A percentile compares a stretch with the other conserved stretches of the same genome.
Evolutionary conservation across 2,888 invertebrate species (phyloP).

Genomic region (Eretmocerus hayati): DNA sequence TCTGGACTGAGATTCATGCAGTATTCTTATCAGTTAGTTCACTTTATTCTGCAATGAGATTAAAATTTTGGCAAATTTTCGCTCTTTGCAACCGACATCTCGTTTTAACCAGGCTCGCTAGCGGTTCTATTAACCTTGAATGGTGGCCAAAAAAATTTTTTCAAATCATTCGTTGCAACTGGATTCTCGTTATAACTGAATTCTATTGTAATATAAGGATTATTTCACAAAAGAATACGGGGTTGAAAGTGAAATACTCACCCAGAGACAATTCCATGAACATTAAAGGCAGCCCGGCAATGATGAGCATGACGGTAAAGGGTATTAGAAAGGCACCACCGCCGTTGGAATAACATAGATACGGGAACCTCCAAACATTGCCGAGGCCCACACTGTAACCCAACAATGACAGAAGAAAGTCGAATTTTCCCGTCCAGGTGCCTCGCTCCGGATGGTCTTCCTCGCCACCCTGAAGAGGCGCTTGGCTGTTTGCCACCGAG

Average conservation of each 20-base stretch:
- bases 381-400: slow-evolving; percentile 69
- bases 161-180: too few species aligned
- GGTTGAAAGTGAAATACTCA: slow-evolving; percentile 20
- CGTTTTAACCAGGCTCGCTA: too few species aligned
- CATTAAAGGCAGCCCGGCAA: slow-evolving; percentile 74
- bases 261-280: slow-evolving; percentile 79
- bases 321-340: slow-evolving; percentile 80
- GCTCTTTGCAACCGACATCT: too few species aligned
- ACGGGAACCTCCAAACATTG: slow-evolving; percentile 71
- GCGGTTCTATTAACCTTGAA: too few species aligned
- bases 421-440: slow-evolving; percentile 69
- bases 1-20: too few species aligned
- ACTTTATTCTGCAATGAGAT: too few species aligned
- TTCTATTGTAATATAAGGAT: too few species aligned
- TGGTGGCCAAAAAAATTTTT: too few species aligned
- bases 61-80: too few species aligned
- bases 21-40: too few species aligned
- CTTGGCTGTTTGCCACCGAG: slow-evolving; percentile 49
- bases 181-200: too few species aligned
- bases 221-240: background rate
- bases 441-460: slow-evolving; percentile 55
- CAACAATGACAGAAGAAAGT: slow-evolving; percentile 64
- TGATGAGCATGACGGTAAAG: slow-evolving; percentile 71
- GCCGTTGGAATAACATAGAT: slow-evolving; percentile 69
- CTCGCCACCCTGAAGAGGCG: slow-evolving; percentile 44